phyloP scores from a whole-genome alignment of 2,113 vertebrate species.

The Origma solitaria region DNA sequence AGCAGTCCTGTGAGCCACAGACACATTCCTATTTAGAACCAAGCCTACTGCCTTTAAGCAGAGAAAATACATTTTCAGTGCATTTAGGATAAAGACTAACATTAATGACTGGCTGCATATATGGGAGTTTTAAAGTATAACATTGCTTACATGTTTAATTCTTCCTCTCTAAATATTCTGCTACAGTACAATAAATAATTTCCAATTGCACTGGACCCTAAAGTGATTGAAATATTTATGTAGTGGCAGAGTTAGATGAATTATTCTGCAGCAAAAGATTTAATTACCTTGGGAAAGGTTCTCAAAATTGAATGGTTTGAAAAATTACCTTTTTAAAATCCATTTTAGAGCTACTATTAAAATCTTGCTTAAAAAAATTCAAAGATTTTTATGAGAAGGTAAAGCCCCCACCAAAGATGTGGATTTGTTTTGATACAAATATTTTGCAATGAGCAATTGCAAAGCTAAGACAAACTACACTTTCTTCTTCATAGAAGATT shows the following conservation, averaged over 20 bases:
- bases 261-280: constrained; percentile 31
- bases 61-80: background rate
- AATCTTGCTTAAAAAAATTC: background rate
- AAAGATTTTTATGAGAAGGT: background rate
- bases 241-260: constrained; percentile 3
- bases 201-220: constrained; percentile 48
- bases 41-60: background rate
- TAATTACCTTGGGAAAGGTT: constrained; percentile 42
- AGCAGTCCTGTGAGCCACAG: background rate
- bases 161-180: background rate
- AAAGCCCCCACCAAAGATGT: background rate
- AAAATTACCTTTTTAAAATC: background rate
- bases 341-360: background rate
- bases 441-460: background rate
- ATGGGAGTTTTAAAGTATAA: background rate
- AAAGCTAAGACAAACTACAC: background rate
- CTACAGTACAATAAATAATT: constrained; percentile 32
- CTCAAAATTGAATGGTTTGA: constrained; percentile 17
- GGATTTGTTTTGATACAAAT: background rate
- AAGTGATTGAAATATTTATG: constrained; percentile 49
- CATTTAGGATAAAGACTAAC: background rate
- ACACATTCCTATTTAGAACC: background rate
- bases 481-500: background rate
- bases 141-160: background rate
- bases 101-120: background rate